phyloP scores from a whole-genome alignment of 2,113 vertebrate species.

The Mus musculus region GRCm39 chr4:94875501-94876000 shows the following conservation, averaged over 20 bases:
- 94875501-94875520: neutral
- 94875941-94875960: constrained; percentile 30
- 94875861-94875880: constrained; percentile 38
- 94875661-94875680: constrained; percentile 52
- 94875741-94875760: neutral
- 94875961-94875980: constrained; percentile 42
- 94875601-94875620: neutral
- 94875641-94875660: constrained; percentile 15
- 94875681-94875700: constrained; percentile 42
- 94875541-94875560: neutral
- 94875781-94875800: neutral
- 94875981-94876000: constrained; percentile 66
- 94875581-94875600: neutral
- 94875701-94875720: constrained; percentile 33
- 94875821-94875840: neutral
- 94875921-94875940: neutral
- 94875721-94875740: constrained; percentile 41
- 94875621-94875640: neutral
- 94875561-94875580: neutral
- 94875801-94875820: constrained; percentile 21
- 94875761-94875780: neutral
- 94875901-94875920: neutral
- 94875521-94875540: neutral
- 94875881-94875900: constrained; percentile 48
- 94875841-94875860: constrained; percentile 8